phyloP scores from a whole-genome alignment of 2,797 vertebrate species.

The Pseudochirops cupreus region DNA sequence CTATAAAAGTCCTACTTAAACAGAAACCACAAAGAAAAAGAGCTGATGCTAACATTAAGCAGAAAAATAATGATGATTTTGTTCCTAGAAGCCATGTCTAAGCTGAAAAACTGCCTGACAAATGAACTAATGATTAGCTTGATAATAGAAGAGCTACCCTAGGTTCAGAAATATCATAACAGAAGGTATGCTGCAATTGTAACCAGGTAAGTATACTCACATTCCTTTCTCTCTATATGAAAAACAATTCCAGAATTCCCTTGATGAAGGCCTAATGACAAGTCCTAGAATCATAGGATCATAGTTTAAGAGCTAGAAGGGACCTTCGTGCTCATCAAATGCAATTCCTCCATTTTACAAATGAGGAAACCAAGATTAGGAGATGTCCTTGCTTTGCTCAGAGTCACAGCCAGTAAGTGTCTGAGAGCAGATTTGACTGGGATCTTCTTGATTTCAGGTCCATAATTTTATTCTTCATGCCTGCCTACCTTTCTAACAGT shows the following conservation, averaged over 20 bases:
- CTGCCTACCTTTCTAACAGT: neutral
- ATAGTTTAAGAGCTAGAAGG: neutral
- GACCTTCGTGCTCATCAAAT: neutral
- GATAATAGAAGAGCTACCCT: neutral
- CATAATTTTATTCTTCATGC: neutral
- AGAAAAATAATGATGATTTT: neutral
- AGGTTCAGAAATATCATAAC: neutral
- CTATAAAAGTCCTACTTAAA: neutral
- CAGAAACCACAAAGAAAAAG: neutral
- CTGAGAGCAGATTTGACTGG: neutral
- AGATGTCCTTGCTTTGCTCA: neutral
- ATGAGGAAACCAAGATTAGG: neutral
- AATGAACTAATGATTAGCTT: neutral
- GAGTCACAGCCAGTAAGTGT: neutral
- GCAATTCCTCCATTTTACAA: neutral
- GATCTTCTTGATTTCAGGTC: neutral
- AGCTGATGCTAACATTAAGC: neutral
- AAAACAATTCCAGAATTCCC: conserved; percentile 24
- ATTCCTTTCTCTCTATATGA: neutral
- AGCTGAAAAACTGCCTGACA: neutral
- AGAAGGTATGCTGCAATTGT: neutral
- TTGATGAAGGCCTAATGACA: neutral
- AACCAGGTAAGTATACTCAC: neutral
- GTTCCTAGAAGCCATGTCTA: neutral
- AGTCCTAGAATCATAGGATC: neutral